phyloP scores from a whole-genome alignment of 1,140 invertebrate genomes.

The Luehdorfia chinensis region DNA sequence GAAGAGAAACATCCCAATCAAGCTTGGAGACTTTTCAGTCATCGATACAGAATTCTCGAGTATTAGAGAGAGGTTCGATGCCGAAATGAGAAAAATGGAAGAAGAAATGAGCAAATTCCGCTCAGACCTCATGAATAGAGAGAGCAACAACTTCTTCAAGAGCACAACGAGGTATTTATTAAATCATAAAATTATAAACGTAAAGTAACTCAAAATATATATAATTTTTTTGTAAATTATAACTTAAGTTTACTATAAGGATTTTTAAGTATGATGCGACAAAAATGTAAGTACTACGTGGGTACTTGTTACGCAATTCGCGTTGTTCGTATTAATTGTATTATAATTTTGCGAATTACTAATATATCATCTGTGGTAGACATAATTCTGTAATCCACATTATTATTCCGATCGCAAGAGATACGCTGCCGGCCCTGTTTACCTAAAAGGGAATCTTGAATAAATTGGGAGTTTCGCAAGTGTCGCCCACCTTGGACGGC shows the following conservation, averaged over 20 bases:
- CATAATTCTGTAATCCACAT: slow-evolving; percentile 38
- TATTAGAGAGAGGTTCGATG: slow-evolving; percentile 96
- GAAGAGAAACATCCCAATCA: slow-evolving; percentile 94
- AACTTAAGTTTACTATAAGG: neutral
- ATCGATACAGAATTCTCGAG: slow-evolving; percentile 97
- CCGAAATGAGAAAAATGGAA: slow-evolving; percentile 98
- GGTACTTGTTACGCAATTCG: neutral
- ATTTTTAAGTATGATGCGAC: too few relatives aligned
- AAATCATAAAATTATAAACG: slow-evolving; percentile 22
- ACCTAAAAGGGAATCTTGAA: slow-evolving; percentile 70
- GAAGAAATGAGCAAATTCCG: slow-evolving; percentile 98
- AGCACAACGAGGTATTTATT: slow-evolving; percentile 87
- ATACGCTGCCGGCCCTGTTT: slow-evolving; percentile 51
- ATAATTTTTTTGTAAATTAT: neutral
- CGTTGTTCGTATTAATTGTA: too few relatives aligned
- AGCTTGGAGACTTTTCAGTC: slow-evolving; percentile 95
- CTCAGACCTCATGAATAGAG: slow-evolving; percentile 93
- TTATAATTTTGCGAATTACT: neutral
- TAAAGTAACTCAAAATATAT: neutral
- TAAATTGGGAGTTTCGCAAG: slow-evolving; percentile 64
- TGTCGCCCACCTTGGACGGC: slow-evolving; percentile 46
- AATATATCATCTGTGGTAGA: slow-evolving; percentile 3
- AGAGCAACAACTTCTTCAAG: slow-evolving; percentile 93
- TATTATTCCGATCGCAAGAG: slow-evolving; percentile 58
- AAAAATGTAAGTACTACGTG: neutral